phyloP scores from a whole-genome alignment of 2,797 vertebrate genomes.

The Micromesistius poutassou region DNA sequence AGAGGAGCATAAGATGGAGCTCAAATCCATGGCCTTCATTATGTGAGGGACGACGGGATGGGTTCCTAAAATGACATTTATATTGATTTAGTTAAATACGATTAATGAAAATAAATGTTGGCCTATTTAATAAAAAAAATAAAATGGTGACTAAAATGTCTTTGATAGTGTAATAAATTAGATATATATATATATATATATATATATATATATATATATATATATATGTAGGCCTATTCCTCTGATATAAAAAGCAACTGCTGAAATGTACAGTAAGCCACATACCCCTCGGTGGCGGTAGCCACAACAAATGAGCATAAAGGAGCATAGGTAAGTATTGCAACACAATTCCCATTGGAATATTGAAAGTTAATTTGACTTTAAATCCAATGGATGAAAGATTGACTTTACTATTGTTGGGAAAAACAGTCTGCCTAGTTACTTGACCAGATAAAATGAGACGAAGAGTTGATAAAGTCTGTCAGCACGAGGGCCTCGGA shows the following conservation, averaged over 20 bases:
- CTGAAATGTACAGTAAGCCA: background rate
- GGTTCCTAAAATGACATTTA: background rate
- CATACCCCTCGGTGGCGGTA: background rate
- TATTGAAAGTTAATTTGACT: background rate
- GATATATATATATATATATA: too few species aligned
- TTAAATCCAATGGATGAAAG: background rate
- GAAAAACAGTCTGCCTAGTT: too few species aligned
- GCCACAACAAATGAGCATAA: background rate
- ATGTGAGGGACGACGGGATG: background rate
- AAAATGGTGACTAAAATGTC: background rate
- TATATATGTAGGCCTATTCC: too few species aligned
- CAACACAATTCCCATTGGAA: background rate
- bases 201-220: too few species aligned
- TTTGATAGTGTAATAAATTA: background rate
- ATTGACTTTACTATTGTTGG: background rate
- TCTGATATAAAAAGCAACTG: background rate
- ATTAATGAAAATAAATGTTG: background rate
- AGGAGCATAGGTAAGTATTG: background rate
- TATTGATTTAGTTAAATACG: background rate
- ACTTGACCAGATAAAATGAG: too few species aligned
- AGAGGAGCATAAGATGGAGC: background rate
- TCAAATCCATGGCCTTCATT: background rate
- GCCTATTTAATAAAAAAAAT: background rate
- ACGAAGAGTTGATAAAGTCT: too few species aligned
- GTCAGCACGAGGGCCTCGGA: too few species aligned